Evolutionary conservation across 2,797 vertebrate species (phyloP), one percentile per base, ranked within the genome.

Genomic region (Champsocephalus esox): DNA sequence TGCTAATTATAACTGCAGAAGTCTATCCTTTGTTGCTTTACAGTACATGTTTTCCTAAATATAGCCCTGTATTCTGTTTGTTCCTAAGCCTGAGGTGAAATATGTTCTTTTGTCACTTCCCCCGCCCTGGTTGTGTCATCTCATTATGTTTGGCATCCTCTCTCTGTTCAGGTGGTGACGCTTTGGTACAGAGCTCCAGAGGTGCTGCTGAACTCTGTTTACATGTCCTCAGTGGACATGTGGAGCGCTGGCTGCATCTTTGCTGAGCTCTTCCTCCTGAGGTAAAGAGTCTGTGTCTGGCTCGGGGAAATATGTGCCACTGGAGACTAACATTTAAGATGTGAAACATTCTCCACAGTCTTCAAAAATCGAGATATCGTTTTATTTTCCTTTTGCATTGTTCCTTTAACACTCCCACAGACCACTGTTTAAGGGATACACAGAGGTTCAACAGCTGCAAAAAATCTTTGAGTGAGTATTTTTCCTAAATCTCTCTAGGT

Each of bases 171-270:
- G 95, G 95, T 96, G 73, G 93, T 95, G 80, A 96, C 94, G 1
- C 83, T 96, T 76, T 96, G 95, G 95, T 96, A 96, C 83, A 85
- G 95, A 75, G 94, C 95, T 66, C 95, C 95, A 0, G 95, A 96
- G 83, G 94, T 96, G 64, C 92, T 96, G 72, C 92, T 96, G 11
- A 89, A 93, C 83, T 90, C 92, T 0, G 82, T 83, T 9, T 96
- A 96, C 89, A 93, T 92, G 91, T 93, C 92, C 44, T 91, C 95
- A 0, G 95, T 95, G 87, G 95, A 96, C 82, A 74, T 95, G 65
- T 96, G 95, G 95, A 96, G 95, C 48, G 92, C 79, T 1, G 95
- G 95, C 71, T 96, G 95, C 85, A 92, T 96, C 84, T 94, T 96
- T 2, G 95, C 95, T 0, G 95, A 96, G 83, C 93, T 96, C 62